Evolutionary conservation across 2,797 vertebrate species (phyloP).

Genomic region (Syngnathus rostellatus): DNA sequence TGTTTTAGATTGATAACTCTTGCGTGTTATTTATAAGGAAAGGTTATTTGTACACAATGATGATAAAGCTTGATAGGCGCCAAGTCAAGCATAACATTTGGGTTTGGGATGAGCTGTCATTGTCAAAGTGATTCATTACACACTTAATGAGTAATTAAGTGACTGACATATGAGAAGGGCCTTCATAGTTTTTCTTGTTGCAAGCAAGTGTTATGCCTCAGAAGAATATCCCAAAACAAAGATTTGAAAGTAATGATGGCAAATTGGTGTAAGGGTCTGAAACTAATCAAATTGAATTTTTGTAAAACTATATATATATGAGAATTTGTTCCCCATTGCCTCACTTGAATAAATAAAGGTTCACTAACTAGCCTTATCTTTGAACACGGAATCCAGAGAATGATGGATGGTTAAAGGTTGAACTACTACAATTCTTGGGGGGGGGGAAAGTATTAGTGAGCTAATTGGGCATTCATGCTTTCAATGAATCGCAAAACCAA

Average conservation of each 20-base stretch:
- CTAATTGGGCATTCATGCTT: too few species aligned
- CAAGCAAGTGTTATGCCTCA: neutral
- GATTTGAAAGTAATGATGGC: too few species aligned
- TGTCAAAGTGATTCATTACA: slow-evolving; percentile 83
- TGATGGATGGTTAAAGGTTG: too few species aligned
- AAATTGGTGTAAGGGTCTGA: neutral
- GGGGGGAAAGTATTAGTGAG: too few species aligned
- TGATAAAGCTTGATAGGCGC: slow-evolving; percentile 45
- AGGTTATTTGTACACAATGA: slow-evolving; percentile 46
- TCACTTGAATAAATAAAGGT: too few species aligned
- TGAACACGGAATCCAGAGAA: too few species aligned
- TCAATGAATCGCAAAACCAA: slow-evolving; percentile 9
- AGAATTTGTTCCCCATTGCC: too few species aligned
- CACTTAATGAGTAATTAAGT: slow-evolving; percentile 88
- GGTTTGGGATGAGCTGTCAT: slow-evolving; percentile 73
- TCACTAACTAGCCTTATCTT: too few species aligned
- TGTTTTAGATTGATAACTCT: too few species aligned
- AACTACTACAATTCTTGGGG: too few species aligned
- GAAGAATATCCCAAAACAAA: neutral
- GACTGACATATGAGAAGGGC: slow-evolving; percentile 59
- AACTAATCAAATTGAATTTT: too few species aligned
- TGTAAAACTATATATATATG: too few species aligned
- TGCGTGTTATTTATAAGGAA: slow-evolving; percentile 16
- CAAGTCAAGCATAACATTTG: slow-evolving; percentile 55
- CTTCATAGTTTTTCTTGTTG: slow-evolving; percentile 46